Evolutionary conservation across 2,113 vertebrate genomes (phyloP).

Genomic region (Dolichallabes microphthalmus): DNA sequence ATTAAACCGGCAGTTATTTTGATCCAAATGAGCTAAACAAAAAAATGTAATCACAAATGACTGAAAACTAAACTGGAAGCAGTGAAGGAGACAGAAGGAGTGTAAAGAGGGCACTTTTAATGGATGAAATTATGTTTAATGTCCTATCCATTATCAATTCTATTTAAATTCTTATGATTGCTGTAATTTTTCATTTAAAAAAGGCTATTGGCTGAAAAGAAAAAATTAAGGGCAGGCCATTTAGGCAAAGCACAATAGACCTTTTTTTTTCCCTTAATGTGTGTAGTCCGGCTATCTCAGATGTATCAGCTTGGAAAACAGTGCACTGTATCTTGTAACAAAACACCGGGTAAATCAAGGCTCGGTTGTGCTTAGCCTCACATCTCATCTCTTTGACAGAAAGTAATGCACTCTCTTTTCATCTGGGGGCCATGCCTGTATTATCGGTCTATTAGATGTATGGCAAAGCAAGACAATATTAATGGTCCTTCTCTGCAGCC

Average conservation of each 20-base stretch:
- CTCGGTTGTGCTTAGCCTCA: conserved; percentile 52
- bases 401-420: conserved; percentile 74
- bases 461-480: conserved; percentile 71
- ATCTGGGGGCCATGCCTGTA: conserved; percentile 73
- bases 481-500: conserved; percentile 65
- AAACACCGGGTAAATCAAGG: conserved; percentile 51
- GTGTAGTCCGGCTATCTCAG: conserved; percentile 34
- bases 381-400: conserved; percentile 70
- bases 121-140: conserved; percentile 32
- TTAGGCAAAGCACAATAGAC: conserved; percentile 9
- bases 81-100: conserved; percentile 25
- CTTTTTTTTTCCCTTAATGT: neutral
- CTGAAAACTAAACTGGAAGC: conserved; percentile 35
- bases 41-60: conserved; percentile 44
- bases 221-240: neutral
- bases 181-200: conserved; percentile 45
- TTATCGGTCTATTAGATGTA: conserved; percentile 73
- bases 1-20: conserved; percentile 55
- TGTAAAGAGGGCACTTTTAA: conserved; percentile 26
- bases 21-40: conserved; percentile 33
- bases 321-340: conserved; percentile 34
- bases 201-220: conserved; percentile 10
- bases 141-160: conserved; percentile 27
- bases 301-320: conserved; percentile 42
- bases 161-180: conserved; percentile 30